Evolutionary conservation across 2,113 vertebrate genomes (phyloP).

Genomic region (Heliornis fulica): DNA sequence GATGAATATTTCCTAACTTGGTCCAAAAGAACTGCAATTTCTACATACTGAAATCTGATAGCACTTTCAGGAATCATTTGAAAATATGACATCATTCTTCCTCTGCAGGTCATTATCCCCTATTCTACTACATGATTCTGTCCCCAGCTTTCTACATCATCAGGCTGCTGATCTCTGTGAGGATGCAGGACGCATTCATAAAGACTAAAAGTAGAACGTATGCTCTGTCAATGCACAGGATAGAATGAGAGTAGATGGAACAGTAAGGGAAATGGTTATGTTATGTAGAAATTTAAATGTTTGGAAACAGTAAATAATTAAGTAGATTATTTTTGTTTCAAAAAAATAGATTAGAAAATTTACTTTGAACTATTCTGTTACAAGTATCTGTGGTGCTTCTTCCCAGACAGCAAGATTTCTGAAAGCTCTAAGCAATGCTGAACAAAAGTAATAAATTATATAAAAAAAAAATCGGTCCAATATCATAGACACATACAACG

Average conservation of each 20-base stretch:
- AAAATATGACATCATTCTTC: neutral
- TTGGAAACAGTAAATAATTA: neutral
- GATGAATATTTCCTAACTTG: neutral
- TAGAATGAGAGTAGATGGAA: neutral
- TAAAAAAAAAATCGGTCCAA: neutral
- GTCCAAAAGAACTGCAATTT: neutral
- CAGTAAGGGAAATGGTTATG: neutral
- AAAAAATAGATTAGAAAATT: neutral
- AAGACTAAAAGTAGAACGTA: neutral
- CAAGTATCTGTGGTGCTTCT: neutral
- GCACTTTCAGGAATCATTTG: neutral
- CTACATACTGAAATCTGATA: neutral
- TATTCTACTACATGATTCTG: neutral
- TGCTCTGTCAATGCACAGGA: neutral
- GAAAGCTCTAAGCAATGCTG: neutral
- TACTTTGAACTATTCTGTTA: neutral
- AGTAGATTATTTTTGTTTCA: neutral
- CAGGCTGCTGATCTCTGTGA: fast-evolving
- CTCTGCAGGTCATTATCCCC: neutral
- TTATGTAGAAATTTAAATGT: neutral
- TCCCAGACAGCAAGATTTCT: neutral
- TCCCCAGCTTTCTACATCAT: neutral
- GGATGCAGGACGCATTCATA: neutral
- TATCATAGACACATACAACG: neutral
- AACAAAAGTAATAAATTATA: neutral